These are phyloP conservation scores for Eugnorisma glareosa DNA, from an alignment of 2,888 invertebrate species.

Conservation along the genomic window DNA sequence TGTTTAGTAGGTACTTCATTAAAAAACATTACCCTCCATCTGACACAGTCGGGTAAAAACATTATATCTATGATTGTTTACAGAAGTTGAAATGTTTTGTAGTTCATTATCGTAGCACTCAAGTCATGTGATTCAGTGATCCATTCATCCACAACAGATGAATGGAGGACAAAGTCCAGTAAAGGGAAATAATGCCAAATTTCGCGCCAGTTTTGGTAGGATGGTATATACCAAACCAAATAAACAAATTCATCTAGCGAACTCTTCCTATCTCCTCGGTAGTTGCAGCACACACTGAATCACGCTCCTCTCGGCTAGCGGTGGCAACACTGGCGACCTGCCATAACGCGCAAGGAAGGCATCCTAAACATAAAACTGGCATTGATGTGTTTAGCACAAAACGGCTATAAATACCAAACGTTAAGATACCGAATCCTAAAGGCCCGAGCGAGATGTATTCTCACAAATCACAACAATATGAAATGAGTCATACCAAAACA, in stretches of 20 bases:
- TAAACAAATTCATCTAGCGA: background rate
- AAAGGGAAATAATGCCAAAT: slow-evolving; percentile 14
- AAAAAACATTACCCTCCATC: no score
- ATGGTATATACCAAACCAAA: background rate
- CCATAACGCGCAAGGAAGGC: slow-evolving; percentile 55
- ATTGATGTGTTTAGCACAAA: slow-evolving; percentile 25
- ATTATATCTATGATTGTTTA: background rate
- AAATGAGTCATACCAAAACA: slow-evolving; percentile 44
- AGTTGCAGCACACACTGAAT: slow-evolving; percentile 29
- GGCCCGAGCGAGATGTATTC: slow-evolving; percentile 20
- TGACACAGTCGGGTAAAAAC: no score
- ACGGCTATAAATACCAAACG: slow-evolving; percentile 37
- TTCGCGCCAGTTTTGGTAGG: background rate
- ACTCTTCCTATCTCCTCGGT: background rate
- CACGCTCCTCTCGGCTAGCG: slow-evolving; percentile 10
- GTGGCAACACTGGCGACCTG: slow-evolving; percentile 61
- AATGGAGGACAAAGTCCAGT: slow-evolving; percentile 1
- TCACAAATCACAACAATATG: slow-evolving; percentile 52
- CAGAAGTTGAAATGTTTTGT: background rate
- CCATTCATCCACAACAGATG: slow-evolving; percentile 3
- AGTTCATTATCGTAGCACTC: background rate
- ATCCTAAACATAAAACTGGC: slow-evolving; percentile 48
- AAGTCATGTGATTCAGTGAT: background rate
- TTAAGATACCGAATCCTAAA: slow-evolving; percentile 11
- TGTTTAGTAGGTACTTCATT: background rate